phyloP scores from a whole-genome alignment of 2,797 vertebrate genomes.

The Hydrocynus forskahlii region DNA sequence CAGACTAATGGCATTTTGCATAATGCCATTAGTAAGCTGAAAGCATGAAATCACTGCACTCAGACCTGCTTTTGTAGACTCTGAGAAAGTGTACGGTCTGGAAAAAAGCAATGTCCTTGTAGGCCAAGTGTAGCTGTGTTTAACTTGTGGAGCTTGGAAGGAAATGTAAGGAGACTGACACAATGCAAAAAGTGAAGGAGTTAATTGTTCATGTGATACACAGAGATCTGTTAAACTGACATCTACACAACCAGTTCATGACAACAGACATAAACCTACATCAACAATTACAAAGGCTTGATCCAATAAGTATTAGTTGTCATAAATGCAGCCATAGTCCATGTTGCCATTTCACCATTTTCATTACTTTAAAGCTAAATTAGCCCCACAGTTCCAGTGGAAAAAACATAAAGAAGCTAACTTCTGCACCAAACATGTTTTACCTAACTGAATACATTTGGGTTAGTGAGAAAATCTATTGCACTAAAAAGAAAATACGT shows the following conservation, averaged over 20 bases:
- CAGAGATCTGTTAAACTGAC: too few species aligned
- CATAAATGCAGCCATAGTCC: background rate
- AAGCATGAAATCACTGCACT: slow-evolving; percentile 77
- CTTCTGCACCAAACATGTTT: background rate
- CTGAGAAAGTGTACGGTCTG: slow-evolving; percentile 43
- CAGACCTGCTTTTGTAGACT: slow-evolving; percentile 63
- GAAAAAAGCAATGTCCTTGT: slow-evolving; percentile 51
- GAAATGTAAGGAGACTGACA: background rate
- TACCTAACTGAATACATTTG: background rate
- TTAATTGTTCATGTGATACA: background rate
- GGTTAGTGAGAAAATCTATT: background rate
- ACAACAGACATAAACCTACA: too few species aligned
- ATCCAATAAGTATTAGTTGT: too few species aligned
- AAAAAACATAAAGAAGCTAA: background rate
- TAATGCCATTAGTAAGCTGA: slow-evolving; percentile 78
- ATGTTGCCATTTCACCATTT: too few species aligned
- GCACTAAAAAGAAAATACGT: too few species aligned
- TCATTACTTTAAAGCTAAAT: background rate
- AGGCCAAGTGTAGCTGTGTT: slow-evolving; percentile 12
- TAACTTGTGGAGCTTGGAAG: background rate
- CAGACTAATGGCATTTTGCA: slow-evolving; percentile 76
- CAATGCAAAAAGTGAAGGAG: background rate
- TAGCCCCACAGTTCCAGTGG: background rate
- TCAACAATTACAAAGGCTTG: too few species aligned
- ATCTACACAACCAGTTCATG: too few species aligned